A percentile compares a stretch with the other conserved stretches of the same genome.
Evolutionary conservation across 1,140 invertebrate genomes (phyloP).

Genomic region (Eumaeus atala): DNA sequence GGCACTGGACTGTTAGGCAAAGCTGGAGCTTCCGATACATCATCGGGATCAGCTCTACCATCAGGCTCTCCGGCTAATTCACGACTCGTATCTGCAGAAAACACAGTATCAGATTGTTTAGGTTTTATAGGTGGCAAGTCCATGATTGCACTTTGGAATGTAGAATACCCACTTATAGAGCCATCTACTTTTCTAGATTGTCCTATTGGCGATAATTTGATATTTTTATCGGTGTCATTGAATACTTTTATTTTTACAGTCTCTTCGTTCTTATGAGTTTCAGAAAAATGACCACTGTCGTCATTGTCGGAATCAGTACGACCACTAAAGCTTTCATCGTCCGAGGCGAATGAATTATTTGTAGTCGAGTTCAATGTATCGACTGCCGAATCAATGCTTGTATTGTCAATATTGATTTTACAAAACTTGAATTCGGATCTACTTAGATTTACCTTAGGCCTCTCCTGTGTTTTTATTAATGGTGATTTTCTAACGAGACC

Average conservation of each 20-base stretch:
- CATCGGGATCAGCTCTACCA: constrained; percentile 85
- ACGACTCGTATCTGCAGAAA: constrained; percentile 77
- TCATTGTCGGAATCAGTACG: constrained; percentile 70
- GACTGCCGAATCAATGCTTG: constrained; percentile 62
- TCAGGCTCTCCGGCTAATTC: constrained; percentile 87
- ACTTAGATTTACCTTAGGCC: constrained; percentile 76
- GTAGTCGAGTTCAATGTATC: constrained; percentile 60
- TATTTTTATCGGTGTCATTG: constrained; percentile 62
- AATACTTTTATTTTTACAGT: constrained; percentile 71
- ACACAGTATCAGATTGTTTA: constrained; percentile 57
- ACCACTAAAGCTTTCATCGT: constrained; percentile 70
- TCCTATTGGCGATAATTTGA: constrained; percentile 58
- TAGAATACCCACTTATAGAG: constrained; percentile 53
- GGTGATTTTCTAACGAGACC: constrained; percentile 74
- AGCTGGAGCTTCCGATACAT: constrained; percentile 78
- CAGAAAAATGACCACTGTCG: constrained; percentile 69
- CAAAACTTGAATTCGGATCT: constrained; percentile 75
- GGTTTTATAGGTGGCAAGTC: constrained; percentile 67
- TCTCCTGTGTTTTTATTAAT: constrained; percentile 75
- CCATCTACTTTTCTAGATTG: constrained; percentile 69
- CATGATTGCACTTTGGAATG: constrained; percentile 67
- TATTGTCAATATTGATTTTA: constrained; percentile 71
- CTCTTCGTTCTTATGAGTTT: constrained; percentile 66
- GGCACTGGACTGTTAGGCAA: constrained; percentile 79
- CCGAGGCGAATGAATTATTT: constrained; percentile 67